These are phyloP conservation scores for Serinus canaria DNA, from an alignment of 2,113 vertebrate genomes.

Conservation along the genomic window DNA sequence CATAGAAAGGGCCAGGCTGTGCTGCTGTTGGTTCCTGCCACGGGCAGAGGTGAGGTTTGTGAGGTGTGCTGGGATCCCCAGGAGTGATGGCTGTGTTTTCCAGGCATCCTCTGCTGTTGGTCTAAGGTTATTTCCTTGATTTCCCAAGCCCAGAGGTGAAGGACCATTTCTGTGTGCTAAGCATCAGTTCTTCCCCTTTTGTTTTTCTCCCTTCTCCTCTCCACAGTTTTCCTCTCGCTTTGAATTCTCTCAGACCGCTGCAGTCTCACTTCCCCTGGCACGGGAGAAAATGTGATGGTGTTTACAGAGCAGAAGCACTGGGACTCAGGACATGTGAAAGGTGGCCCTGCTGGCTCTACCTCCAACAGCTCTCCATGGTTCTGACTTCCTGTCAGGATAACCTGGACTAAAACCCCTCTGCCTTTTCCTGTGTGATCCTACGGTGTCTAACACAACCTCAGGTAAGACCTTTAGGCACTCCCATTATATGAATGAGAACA, in stretches of 20 bases:
- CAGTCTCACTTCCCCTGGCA: neutral
- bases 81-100: neutral
- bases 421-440: neutral
- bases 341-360: neutral
- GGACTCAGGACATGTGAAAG: neutral
- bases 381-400: neutral
- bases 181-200: neutral
- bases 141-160: neutral
- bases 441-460: neutral
- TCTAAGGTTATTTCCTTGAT: neutral
- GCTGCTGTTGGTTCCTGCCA: neutral
- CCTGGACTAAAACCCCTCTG: no score
- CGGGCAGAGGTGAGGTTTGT: neutral
- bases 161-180: neutral
- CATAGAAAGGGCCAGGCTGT: neutral
- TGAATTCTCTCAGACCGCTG: neutral
- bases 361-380: neutral
- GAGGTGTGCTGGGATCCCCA: neutral
- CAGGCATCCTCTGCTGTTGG: neutral
- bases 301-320: neutral
- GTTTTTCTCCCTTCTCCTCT: neutral
- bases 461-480: slow-evolving; percentile 19
- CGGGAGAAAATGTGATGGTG: neutral
- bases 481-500: slow-evolving; percentile 39
- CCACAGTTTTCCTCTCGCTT: neutral